Evolutionary conservation across 1,140 invertebrate species (phyloP).

Genomic region (Drosophila leontia): DNA sequence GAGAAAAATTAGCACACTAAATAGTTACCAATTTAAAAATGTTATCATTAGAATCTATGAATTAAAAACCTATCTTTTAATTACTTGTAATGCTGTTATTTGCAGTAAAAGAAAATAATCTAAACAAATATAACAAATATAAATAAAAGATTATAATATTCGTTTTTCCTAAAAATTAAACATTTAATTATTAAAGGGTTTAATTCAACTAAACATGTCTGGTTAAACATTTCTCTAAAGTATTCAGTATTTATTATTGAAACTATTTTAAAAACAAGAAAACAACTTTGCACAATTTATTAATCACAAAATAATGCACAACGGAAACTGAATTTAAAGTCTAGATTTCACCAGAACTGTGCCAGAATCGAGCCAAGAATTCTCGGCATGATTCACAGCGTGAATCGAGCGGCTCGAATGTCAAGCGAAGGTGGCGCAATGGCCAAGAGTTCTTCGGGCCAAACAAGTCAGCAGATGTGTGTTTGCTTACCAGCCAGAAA

Average conservation of each 20-base stretch:
- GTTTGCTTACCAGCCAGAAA: slow-evolving; percentile 48
- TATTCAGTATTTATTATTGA: not conserved
- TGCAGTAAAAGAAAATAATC: too few species aligned
- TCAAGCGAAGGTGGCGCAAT: slow-evolving; percentile 32
- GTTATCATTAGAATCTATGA: too few species aligned
- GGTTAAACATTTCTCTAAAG: too few species aligned
- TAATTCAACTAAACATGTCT: too few species aligned
- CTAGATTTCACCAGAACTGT: slow-evolving; percentile 13
- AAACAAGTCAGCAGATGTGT: slow-evolving; percentile 34
- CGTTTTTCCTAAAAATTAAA: too few species aligned
- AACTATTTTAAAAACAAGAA: not conserved
- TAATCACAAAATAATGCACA: not conserved
- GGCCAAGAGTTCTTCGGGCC: slow-evolving; percentile 36
- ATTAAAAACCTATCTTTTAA: too few species aligned
- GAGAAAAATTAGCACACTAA: too few species aligned
- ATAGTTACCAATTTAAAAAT: too few species aligned
- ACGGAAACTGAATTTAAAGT: not conserved
- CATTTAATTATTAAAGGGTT: too few species aligned
- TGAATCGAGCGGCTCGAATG: slow-evolving; percentile 28
- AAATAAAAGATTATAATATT: too few species aligned
- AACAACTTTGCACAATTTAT: not conserved
- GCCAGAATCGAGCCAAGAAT: slow-evolving; percentile 24
- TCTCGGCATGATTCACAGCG: slow-evolving; percentile 30
- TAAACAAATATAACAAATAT: too few species aligned
- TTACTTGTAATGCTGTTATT: too few species aligned